Percentiles rank a stretch among this genome's conserved stretches.
Evolutionary conservation across 1,140 invertebrate species (phyloP).

Genomic region (Ips nitidus): DNA sequence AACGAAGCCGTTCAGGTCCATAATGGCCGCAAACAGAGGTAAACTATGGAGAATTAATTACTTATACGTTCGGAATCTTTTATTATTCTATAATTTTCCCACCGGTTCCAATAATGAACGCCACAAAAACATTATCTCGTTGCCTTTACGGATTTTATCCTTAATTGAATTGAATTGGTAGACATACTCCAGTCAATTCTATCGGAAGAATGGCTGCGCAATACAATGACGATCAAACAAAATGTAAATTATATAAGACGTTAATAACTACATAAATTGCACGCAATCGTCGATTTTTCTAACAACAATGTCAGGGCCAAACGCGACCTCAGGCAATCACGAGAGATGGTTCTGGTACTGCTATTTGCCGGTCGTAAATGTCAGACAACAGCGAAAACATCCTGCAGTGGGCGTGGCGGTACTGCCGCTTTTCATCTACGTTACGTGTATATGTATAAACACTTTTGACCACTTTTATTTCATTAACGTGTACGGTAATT

Average conservation of each 20-base stretch:
- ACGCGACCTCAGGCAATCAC: constrained; percentile 2
- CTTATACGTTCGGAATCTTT: neutral
- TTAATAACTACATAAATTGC: constrained; percentile 7
- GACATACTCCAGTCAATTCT: no score
- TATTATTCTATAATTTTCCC: no score
- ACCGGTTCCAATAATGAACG: no score
- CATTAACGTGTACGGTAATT: no score
- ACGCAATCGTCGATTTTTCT: constrained; percentile 9
- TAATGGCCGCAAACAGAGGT: constrained; percentile 10
- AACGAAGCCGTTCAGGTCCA: constrained; percentile 14
- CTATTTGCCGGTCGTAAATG: constrained; percentile 17
- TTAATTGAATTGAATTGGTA: no score
- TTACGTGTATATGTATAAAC: neutral
- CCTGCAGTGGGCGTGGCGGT: constrained; percentile 13
- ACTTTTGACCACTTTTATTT: no score
- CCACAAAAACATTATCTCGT: no score
- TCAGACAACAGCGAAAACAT: constrained; percentile 11
- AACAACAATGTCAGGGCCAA: constrained; percentile 16
- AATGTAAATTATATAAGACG: no score
- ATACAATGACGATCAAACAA: no score
- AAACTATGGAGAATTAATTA: constrained; percentile 12
- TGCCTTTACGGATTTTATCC: no score
- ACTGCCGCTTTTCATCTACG: neutral
- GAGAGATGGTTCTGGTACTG: constrained; percentile 12
- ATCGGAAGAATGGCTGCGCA: no score